Conservation (phyloP, 2,888 invertebrate genomes). For the Pristionchus maxplancki region DNA sequence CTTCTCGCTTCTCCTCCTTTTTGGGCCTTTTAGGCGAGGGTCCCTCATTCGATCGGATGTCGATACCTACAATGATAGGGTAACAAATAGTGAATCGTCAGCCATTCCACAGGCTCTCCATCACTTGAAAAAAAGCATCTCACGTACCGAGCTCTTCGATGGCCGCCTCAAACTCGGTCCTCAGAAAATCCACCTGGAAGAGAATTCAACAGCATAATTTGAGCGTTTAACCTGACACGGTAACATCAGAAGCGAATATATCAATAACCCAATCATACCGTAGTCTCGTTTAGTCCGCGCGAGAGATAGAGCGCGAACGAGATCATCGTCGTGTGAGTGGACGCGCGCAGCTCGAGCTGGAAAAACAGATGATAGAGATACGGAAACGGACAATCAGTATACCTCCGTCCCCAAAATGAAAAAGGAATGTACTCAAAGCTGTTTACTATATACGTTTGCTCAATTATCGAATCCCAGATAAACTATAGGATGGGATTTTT, state of each 20-base stretch:
- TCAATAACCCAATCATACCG: neutral
- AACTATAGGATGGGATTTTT: too few relatives aligned
- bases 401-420: neutral
- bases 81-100: too few relatives aligned
- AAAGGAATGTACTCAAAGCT: neutral
- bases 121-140: too few relatives aligned
- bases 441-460: too few relatives aligned
- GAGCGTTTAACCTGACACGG: too few relatives aligned
- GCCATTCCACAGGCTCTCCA: too few relatives aligned
- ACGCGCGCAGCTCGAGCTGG: slow-evolving; percentile 36
- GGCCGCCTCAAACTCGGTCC: neutral
- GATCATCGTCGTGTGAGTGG: slow-evolving; percentile 23
- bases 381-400: neutral
- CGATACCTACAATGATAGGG: too few relatives aligned
- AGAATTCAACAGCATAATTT: too few relatives aligned
- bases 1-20: neutral
- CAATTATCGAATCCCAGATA: too few relatives aligned
- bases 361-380: neutral
- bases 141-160: slow-evolving; percentile 16
- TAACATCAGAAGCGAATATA: neutral
- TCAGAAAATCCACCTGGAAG: neutral
- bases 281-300: neutral
- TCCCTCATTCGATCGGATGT: slow-evolving; percentile 34
- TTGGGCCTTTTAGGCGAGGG: slow-evolving; percentile 1
- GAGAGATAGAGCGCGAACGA: slow-evolving; percentile 47